phyloP scores from a whole-genome alignment of 2,888 invertebrate species.

The Erebia epiphron region DNA sequence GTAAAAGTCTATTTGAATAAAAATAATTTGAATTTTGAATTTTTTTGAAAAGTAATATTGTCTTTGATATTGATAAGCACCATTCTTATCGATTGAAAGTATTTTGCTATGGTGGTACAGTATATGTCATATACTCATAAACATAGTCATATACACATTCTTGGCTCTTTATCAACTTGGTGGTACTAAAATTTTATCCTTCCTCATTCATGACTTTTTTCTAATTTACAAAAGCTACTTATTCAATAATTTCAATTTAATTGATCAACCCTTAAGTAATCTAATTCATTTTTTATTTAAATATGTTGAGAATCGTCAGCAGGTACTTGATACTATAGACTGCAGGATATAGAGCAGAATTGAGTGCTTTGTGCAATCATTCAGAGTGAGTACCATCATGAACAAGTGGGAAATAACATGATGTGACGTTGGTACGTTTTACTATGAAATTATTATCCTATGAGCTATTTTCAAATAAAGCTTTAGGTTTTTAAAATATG shows the following conservation, averaged over 20 bases:
- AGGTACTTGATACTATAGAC: neutral
- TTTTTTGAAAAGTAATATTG: no score
- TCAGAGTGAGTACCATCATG: constrained; percentile 1
- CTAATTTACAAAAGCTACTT: neutral
- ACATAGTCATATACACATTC: no score
- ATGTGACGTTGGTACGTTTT: neutral
- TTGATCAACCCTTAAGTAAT: constrained; percentile 3
- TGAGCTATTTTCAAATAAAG: neutral
- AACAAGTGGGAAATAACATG: constrained; percentile 12
- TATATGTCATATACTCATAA: no score
- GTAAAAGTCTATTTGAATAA: no score
- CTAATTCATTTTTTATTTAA: constrained; percentile 9
- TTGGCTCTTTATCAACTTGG: no score
- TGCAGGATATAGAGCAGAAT: constrained; percentile 9
- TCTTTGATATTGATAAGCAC: neutral
- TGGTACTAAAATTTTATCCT: no score
- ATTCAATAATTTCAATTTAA: neutral
- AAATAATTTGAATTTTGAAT: no score
- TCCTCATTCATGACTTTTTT: no score
- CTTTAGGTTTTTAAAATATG: neutral
- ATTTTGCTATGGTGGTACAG: neutral
- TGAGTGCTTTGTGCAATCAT: constrained; percentile 24
- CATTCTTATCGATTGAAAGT: neutral
- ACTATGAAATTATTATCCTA: neutral
- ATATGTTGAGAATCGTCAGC: constrained; percentile 18